Conservation (phyloP, 2,797 vertebrate genomes). For the Bucorvus abyssinicus region DNA sequence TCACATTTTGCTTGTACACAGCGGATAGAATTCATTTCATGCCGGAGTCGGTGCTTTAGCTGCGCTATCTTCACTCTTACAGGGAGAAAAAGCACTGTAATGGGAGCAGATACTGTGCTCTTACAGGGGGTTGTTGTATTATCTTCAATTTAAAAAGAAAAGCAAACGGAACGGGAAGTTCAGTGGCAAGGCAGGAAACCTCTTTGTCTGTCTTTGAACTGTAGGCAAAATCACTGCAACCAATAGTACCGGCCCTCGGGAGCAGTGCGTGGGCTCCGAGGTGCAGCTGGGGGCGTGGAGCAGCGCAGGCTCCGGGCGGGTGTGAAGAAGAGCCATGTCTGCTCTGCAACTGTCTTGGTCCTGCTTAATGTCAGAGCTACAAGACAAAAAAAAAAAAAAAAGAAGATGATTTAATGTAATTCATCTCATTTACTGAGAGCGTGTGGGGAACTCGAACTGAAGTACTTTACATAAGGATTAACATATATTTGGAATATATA, state of each 20-base stretch:
- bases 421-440: background rate
- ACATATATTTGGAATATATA: background rate
- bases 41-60: background rate
- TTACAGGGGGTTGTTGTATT: background rate
- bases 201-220: background rate
- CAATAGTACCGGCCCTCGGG: rapidly evolving
- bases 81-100: background rate
- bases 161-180: background rate
- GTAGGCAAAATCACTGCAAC: background rate
- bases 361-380: background rate
- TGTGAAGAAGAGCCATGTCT: rapidly evolving
- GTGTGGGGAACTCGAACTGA: background rate
- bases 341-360: background rate
- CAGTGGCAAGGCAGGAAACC: background rate
- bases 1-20: background rate
- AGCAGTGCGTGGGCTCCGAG: rapidly evolving
- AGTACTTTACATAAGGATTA: background rate
- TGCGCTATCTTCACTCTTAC: background rate
- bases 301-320: rapidly evolving
- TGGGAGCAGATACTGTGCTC: background rate
- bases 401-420: background rate
- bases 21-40: background rate
- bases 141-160: background rate
- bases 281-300: rapidly evolving
- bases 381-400: background rate